Conservation (phyloP, 2,797 vertebrate genomes). For the Arremon brunneinucha region DNA sequence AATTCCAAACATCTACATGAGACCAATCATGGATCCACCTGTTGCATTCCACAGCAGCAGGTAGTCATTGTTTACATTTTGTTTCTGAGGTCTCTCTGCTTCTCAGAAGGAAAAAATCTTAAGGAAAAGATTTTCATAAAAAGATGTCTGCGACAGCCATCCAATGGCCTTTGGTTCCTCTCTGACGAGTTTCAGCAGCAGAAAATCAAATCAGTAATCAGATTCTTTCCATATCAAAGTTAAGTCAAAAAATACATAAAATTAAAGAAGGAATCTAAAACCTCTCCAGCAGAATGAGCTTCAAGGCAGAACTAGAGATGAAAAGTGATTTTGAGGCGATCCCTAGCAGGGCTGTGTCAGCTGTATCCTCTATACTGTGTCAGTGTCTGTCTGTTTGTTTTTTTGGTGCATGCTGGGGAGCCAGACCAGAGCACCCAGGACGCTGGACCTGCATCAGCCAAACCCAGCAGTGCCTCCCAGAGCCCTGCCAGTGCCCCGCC, state of each 20-base stretch:
- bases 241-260: background rate
- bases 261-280: background rate
- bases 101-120: no score
- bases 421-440: background rate
- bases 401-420: background rate
- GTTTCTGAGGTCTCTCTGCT: no score
- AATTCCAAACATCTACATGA: no score
- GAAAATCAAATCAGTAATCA: background rate
- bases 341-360: background rate
- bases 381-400: constrained; percentile 2
- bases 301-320: background rate
- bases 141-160: background rate
- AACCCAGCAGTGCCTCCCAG: background rate
- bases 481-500: background rate
- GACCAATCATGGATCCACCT: no score
- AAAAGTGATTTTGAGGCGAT: background rate
- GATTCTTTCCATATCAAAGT: background rate
- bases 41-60: no score
- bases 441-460: background rate
- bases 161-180: background rate
- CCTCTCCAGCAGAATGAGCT: background rate
- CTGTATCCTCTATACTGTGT: background rate
- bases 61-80: no score
- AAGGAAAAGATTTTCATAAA: no score
- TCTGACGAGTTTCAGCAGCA: background rate